Percentiles rank a stretch among this genome's conserved stretches.
phyloP scores from a whole-genome alignment of 2,797 vertebrate genomes.

The Phoebastria nigripes region DNA sequence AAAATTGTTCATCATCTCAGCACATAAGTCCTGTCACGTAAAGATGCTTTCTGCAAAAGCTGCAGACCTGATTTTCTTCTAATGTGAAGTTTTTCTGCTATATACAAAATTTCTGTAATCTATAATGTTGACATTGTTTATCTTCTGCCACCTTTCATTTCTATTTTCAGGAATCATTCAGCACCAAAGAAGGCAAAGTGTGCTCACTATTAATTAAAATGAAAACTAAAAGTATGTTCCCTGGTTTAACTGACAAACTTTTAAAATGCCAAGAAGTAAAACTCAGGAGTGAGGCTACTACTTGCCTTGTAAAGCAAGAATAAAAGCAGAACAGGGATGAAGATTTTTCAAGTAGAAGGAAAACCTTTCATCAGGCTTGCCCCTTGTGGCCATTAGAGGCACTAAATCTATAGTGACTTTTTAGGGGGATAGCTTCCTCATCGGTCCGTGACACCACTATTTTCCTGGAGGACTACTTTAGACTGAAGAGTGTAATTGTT shows the following conservation, averaged over 20 bases:
- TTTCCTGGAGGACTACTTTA: not conserved
- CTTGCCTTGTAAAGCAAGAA: not conserved
- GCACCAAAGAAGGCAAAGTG: not conserved
- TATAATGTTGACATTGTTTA: not conserved
- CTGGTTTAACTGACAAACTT: not conserved
- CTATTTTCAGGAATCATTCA: not conserved
- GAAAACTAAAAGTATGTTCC: not conserved
- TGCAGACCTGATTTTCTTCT: not conserved
- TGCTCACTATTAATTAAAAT: not conserved
- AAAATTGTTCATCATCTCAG: not conserved
- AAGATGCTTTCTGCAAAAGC: not conserved
- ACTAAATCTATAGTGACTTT: not conserved
- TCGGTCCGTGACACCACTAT: accelerated
- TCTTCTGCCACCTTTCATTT: not conserved
- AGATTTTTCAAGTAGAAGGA: not conserved
- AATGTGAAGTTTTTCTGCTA: not conserved
- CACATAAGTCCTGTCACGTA: accelerated
- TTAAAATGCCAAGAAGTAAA: not conserved
- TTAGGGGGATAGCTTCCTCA: not conserved
- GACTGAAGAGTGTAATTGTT: not conserved
- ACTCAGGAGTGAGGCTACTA: not conserved
- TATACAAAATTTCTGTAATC: not conserved
- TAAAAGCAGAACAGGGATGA: not conserved
- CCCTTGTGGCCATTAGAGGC: accelerated
- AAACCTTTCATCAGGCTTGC: not conserved